Evolutionary conservation across 1,140 invertebrate species (phyloP), one percentile per base, ranked within the genome.

Genomic region (Trissolcus basalis): DNA sequence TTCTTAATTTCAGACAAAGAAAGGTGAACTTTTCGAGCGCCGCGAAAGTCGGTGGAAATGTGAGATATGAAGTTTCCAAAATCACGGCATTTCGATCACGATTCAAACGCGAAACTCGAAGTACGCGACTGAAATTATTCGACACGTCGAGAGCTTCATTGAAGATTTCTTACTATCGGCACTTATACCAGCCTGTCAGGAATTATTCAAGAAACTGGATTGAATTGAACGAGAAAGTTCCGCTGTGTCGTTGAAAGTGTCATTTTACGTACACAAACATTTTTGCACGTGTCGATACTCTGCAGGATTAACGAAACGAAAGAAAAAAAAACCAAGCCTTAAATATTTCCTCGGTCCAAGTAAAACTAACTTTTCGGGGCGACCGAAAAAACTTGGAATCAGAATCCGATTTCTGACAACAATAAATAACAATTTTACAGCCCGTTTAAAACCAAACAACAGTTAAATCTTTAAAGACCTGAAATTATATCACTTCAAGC

Each of bases 201-300:
- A 85, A 85, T 85, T 84, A 87, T 83, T 86, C 81, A 83, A 84
- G 82, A 86, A 87, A 86, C 84, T 86, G 83, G 84, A 87, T 85
- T 83, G 80, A 85, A 74, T 78, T 44, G 71, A 85, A 78, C 82
- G 84, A 86, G 85, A 87, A 87, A 87, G 85, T 87, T 85, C 79
- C 77, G 80, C 83, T 86, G 19, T 27, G 84, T 82, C 81, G 81
- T 79, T 78, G 81, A 83, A 85, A 86, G 81, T 68, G 80, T 81
- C 65, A 75, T 44, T 39, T 64, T 13, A 41, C 69, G 49, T 65
- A 68, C 47, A 67, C 51, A 32, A 48, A 68, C 55, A 68, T 48
- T 67, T 69, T 75, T 53, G 53, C 43, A 54, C 67, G 70, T 74
- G 41, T 64, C 72, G 67, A 56, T 54, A 14, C 12, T 4, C 1